Evolutionary conservation across 2,113 vertebrate genomes (phyloP).

Genomic region (Dicrurus megarhynchus): DNA sequence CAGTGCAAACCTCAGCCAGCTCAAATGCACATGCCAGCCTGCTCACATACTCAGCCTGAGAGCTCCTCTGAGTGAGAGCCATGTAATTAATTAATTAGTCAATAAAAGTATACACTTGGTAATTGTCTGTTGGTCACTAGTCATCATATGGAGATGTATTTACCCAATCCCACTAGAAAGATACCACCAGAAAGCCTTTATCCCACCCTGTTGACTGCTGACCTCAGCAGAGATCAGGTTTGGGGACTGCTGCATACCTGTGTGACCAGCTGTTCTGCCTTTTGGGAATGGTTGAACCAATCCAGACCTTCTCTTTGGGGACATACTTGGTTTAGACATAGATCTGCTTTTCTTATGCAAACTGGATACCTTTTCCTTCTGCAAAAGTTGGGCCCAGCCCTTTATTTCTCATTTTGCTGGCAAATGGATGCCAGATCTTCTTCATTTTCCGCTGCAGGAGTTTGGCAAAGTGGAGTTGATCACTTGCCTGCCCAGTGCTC

Average conservation of each 20-base stretch:
- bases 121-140: neutral
- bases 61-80: neutral
- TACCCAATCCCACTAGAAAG: neutral
- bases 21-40: neutral
- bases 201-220: neutral
- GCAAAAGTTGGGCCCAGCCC: neutral
- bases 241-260: neutral
- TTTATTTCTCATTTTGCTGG: neutral
- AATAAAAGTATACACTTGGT: neutral
- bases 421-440: neutral
- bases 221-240: neutral
- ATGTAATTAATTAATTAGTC: neutral
- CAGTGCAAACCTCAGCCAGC: neutral
- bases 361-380: neutral
- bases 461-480: neutral
- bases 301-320: neutral
- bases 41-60: neutral
- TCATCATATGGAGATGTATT: neutral
- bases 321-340: neutral
- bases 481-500: neutral
- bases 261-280: neutral
- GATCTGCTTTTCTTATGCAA: neutral
- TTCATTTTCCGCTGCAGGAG: neutral
- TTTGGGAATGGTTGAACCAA: neutral
- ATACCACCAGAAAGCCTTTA: neutral